Evolutionary conservation across 2,888 invertebrate genomes (phyloP), one percentile per base, ranked within the genome.

Genomic region (Cinara cedri): DNA sequence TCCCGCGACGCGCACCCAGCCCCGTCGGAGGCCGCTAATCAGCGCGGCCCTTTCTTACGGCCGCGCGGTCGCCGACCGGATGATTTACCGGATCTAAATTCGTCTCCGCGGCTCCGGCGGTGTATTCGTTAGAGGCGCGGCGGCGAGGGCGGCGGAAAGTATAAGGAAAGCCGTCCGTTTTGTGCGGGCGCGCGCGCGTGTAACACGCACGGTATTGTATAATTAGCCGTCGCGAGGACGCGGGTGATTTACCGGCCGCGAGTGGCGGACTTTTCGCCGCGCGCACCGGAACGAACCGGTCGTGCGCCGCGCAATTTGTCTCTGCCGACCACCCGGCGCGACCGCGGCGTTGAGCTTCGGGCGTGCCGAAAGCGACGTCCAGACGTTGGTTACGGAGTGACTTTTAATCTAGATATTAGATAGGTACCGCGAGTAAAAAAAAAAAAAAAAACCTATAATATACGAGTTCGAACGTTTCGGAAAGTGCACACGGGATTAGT

Each of bases 61-160:
- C 49, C 62, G 26, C 57, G 34, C 57, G 24, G 55, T 44, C 66
- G 57, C n/a, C 10, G 21, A 11, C 57, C 46, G 49, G 16, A 68
- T 68, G 76, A 78, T 78, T 78, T 78, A 78, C 76, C 68, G 76
- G 72, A 63, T 51, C 72, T 51, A 51, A 74, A 74, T 63, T 63
- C 74, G 42, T 49, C 60, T 44, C 21, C n/a, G 3, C 14, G 10
- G 1, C 21, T 8, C 10, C 19, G 42, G 26, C n/a, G n/a, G n/a
- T n/a, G n/a, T 34, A 34, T 34, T 34, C 34, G 34, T 34, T 34
- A 34, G 60, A 6, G 62, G 9, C 14, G 44, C 1, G 10, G 14
- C 46, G 11, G 63, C 10, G 24, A 11, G 24, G 63, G 16, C 44
- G 14, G 13, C 2, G 44, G 21, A 57, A 14, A 60, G 51, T 49